phyloP scores from a whole-genome alignment of 1,140 invertebrate genomes.

The Drosophila trapezifrons region DNA sequence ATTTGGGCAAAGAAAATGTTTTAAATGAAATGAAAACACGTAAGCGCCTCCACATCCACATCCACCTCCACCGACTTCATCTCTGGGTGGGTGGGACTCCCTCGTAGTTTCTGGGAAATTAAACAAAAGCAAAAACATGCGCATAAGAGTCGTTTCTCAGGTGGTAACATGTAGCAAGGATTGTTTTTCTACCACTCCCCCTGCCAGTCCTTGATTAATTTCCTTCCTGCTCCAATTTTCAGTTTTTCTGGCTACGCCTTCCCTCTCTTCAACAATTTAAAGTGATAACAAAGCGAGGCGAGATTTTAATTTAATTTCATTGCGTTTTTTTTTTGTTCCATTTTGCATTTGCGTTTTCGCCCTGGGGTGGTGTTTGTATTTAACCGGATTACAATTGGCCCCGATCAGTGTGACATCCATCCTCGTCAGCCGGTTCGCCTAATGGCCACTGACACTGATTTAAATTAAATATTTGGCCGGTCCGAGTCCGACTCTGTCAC shows the following conservation, averaged over 20 bases:
- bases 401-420: constrained; percentile 28
- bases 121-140: constrained; percentile 70
- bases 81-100: background rate
- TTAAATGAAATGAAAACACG: constrained; percentile 81
- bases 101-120: constrained; percentile 76
- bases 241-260: background rate
- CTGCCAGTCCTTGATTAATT: constrained; percentile 25
- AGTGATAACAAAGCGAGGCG: constrained; percentile 15
- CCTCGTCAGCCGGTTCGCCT: constrained; percentile 20
- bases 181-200: constrained; percentile 25
- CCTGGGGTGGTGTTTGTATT: constrained; percentile 24
- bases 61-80: constrained; percentile 4
- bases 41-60: constrained; percentile 14
- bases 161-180: constrained; percentile 35
- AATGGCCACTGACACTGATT: constrained; percentile 76
- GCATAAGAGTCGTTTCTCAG: constrained; percentile 33
- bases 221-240: constrained; percentile 4
- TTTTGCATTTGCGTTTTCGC: constrained; percentile 7
- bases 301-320: constrained; percentile 37
- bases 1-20: constrained; percentile 79
- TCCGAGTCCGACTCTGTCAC: constrained; percentile 39
- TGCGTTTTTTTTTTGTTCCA: constrained; percentile 4
- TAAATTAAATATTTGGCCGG: constrained; percentile 77
- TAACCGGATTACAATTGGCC: constrained; percentile 48
- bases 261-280: constrained; percentile 22